These are phyloP conservation scores for Agrotis ipsilon DNA, from an alignment of 2,888 invertebrate species.

Conservation along the genomic window DNA sequence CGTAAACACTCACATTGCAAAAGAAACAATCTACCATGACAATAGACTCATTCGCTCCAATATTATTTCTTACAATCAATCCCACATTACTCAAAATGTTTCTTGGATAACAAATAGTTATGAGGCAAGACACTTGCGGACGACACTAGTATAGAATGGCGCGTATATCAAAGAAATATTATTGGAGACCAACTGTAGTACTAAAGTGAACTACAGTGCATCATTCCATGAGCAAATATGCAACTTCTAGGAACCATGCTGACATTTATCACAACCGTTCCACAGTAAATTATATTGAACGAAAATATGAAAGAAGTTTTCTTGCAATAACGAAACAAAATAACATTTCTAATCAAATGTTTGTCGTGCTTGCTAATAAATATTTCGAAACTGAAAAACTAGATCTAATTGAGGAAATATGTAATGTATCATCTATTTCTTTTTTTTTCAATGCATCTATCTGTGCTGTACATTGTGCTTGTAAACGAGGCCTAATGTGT, in stretches of 20 bases:
- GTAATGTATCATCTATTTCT: constrained; percentile 54
- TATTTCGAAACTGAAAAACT: constrained; percentile 61
- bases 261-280: constrained; percentile 36
- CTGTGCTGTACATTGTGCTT: constrained; percentile 49
- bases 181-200: constrained; percentile 82
- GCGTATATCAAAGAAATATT: constrained; percentile 79
- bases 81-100: constrained; percentile 34
- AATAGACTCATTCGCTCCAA: constrained; percentile 89
- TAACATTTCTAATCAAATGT: constrained; percentile 45
- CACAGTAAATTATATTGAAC: constrained; percentile 42
- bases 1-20: constrained; percentile 87
- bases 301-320: constrained; percentile 22
- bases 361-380: constrained; percentile 65
- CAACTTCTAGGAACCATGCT: constrained; percentile 65
- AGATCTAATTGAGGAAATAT: constrained; percentile 83
- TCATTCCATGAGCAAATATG: constrained; percentile 63
- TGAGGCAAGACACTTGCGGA: constrained; percentile 2
- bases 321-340: constrained; percentile 54
- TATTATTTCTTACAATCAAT: constrained; percentile 81
- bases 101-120: not conserved
- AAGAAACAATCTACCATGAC: constrained; percentile 91
- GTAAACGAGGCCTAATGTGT: constrained; percentile 32
- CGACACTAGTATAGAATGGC: not conserved
- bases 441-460: constrained; percentile 52
- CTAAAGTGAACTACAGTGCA: constrained; percentile 69